A percentile compares a stretch with the other conserved stretches of the same genome.
Conservation (phyloP, 2,113 vertebrate genomes). For the Antigone vipio region DNA sequence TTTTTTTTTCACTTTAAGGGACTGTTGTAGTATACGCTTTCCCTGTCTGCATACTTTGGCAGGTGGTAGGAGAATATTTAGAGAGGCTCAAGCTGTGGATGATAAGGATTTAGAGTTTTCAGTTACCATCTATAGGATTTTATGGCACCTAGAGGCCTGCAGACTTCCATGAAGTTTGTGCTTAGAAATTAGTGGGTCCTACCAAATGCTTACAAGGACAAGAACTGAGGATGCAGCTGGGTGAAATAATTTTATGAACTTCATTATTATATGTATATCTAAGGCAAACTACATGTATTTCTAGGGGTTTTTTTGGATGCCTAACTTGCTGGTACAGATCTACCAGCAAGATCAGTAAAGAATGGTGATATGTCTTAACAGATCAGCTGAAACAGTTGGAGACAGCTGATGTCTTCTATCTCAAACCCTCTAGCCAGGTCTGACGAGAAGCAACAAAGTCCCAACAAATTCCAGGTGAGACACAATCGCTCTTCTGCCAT, state of each 20-base stretch:
- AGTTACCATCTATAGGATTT: not conserved
- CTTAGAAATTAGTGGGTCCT: not conserved
- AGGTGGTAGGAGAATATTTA: not conserved
- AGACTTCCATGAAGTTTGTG: not conserved
- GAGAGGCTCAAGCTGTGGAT: not conserved
- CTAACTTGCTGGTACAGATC: not conserved
- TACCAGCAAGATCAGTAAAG: not conserved
- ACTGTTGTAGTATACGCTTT: not conserved
- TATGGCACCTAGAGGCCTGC: not conserved
- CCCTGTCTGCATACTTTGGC: not conserved
- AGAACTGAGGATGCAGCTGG: not conserved
- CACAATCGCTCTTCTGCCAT: not conserved
- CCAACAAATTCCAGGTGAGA: not conserved
- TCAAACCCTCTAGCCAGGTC: not conserved
- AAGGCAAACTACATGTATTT: not conserved
- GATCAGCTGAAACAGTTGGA: not conserved
- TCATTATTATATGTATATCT: not conserved
- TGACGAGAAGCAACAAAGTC: not conserved
- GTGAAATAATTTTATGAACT: not conserved
- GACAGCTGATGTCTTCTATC: too few species aligned
- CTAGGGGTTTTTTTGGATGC: fast-evolving
- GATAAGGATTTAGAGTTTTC: not conserved
- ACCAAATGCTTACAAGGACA: not conserved
- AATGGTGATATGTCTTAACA: not conserved
- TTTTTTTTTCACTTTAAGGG: not conserved